A percentile compares a stretch with the other conserved stretches of the same genome.
Evolutionary conservation across 1,140 invertebrate species (phyloP).

Genomic region (Drosophila sp.): DNA sequence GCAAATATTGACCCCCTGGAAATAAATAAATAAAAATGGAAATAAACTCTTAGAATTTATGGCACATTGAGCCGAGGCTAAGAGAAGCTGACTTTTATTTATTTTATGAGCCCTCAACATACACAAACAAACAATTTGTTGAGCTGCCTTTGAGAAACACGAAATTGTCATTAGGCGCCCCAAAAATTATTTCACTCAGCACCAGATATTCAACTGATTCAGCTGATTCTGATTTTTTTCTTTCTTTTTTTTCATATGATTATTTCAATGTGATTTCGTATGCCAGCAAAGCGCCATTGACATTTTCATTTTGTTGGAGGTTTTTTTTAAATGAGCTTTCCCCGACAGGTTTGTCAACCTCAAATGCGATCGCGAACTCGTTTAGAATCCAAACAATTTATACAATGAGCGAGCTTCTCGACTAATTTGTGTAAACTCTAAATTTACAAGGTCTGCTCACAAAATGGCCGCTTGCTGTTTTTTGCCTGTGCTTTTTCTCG

Average conservation of each 20-base stretch:
- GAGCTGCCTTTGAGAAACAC: constrained; percentile 62
- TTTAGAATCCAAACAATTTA: constrained; percentile 63
- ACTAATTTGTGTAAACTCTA: constrained; percentile 74
- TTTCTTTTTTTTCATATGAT: constrained; percentile 38
- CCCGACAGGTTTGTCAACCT: constrained; percentile 67
- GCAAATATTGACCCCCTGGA: constrained; percentile 74
- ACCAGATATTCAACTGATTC: constrained; percentile 46
- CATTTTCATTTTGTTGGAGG: constrained; percentile 36
- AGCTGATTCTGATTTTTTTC: too few species aligned
- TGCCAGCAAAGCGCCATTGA: constrained; percentile 61
- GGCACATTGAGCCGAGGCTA: constrained; percentile 49
- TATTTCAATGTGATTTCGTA: constrained; percentile 46
- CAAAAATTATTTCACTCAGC: constrained; percentile 36
- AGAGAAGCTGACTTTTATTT: constrained; percentile 54
- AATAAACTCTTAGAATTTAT: constrained; percentile 82
- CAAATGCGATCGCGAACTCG: constrained; percentile 48
- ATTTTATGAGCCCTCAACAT: constrained; percentile 64
- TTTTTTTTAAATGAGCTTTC: constrained; percentile 59
- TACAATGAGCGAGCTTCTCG: constrained; percentile 54
- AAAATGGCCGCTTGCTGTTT: constrained; percentile 68
- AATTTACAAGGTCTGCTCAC: constrained; percentile 73
- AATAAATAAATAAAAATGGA: constrained; percentile 50
- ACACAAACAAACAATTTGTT: constrained; percentile 61
- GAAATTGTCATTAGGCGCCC: constrained; percentile 76
- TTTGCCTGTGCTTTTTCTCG: constrained; percentile 45